phyloP scores from a whole-genome alignment of 2,113 vertebrate species.

The Pterocles gutturalis region DNA sequence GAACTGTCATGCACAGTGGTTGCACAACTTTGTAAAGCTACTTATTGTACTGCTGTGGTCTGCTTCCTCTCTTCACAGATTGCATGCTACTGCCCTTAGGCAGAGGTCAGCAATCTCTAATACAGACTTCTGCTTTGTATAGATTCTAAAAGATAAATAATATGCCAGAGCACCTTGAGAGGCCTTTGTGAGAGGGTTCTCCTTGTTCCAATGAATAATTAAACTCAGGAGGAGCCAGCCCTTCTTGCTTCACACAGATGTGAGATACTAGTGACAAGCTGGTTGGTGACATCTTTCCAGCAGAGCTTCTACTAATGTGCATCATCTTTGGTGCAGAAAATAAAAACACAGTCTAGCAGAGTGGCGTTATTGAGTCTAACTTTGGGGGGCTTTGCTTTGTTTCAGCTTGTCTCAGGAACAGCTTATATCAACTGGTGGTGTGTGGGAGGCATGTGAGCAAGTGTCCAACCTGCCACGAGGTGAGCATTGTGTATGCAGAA shows the following conservation, averaged over 20 bases:
- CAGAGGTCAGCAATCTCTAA: not conserved
- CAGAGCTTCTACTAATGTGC: not conserved
- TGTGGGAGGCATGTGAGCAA: constrained; percentile 88
- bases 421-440: constrained; percentile 86
- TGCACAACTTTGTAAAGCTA: not conserved
- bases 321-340: not conserved
- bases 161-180: not conserved
- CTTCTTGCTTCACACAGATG: not conserved
- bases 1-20: not conserved
- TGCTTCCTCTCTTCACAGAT: not conserved
- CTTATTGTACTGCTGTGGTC: not conserved
- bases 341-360: not conserved
- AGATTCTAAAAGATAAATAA: not conserved
- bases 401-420: constrained; percentile 86
- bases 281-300: not conserved
- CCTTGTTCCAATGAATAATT: not conserved
- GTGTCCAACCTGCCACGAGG: constrained; percentile 85
- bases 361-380: not conserved
- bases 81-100: not conserved
- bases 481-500: constrained; percentile 42
- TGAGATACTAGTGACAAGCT: not conserved
- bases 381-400: not conserved
- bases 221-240: not conserved
- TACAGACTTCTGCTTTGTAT: not conserved
- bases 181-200: not conserved